A percentile compares a stretch with the other conserved stretches of the same genome.
These are phyloP conservation scores for Pseudococcus longispinus DNA, from an alignment of 2,888 invertebrate species.

Conservation along the genomic window DNA sequence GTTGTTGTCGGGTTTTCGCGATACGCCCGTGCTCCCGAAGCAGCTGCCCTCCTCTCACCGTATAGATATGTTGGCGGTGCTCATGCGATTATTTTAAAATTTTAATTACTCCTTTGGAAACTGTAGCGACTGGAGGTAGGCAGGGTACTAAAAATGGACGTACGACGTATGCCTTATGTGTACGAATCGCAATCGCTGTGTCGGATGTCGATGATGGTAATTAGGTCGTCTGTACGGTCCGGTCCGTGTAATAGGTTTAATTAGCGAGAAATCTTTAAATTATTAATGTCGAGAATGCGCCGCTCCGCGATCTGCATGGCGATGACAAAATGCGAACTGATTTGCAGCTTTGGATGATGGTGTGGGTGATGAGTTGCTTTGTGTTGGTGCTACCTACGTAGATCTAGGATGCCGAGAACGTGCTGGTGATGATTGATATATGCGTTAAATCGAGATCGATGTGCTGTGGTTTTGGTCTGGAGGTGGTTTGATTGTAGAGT, in stretches of 20 bases:
- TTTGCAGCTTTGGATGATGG: neutral
- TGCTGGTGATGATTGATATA: neutral
- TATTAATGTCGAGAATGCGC: neutral
- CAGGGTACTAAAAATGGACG: neutral
- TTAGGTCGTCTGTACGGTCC: conserved; percentile 27
- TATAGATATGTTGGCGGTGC: conserved; percentile 1
- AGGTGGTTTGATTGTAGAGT: too few relatives aligned
- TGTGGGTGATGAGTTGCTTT: conserved; percentile 12
- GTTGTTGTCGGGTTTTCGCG: neutral
- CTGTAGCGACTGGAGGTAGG: too few relatives aligned
- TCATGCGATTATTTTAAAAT: conserved; percentile 38
- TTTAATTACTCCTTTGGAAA: neutral
- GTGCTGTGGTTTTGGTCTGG: too few relatives aligned
- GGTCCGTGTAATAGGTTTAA: conserved; percentile 16
- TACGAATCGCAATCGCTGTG: neutral
- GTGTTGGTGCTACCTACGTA: neutral
- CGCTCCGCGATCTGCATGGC: neutral
- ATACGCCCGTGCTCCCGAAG: neutral
- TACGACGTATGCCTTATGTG: neutral
- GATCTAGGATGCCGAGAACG: neutral
- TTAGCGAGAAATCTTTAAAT: conserved; percentile 23
- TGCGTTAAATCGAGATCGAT: neutral
- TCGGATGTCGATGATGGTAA: neutral
- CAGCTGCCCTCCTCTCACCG: neutral
- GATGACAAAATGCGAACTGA: conserved; percentile 36